These are phyloP conservation scores for Homarus gammarus DNA, from an alignment of 2,888 invertebrate species.

Conservation along the genomic window DNA sequence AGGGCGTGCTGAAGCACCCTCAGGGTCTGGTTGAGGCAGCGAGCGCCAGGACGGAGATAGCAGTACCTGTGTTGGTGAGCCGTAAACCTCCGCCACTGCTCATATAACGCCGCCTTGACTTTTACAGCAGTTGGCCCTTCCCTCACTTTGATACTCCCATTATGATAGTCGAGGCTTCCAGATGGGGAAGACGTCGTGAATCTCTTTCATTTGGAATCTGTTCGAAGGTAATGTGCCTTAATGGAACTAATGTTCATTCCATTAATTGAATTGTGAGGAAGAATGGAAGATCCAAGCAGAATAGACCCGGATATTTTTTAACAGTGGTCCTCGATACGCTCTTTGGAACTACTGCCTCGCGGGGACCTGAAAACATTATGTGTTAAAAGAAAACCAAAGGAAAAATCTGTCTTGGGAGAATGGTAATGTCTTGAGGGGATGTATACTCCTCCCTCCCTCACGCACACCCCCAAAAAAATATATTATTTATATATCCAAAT, in stretches of 20 bases:
- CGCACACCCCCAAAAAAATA: background rate
- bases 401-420: conserved; percentile 47
- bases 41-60: too few relatives aligned
- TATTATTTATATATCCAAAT: background rate
- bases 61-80: too few relatives aligned
- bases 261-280: conserved; percentile 65
- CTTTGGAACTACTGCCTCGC: conserved; percentile 19
- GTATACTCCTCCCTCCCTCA: conserved; percentile 1
- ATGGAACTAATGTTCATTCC: conserved; percentile 67
- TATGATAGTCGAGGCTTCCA: conserved; percentile 15
- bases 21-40: too few relatives aligned
- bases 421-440: conserved; percentile 46
- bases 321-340: conserved; percentile 55
- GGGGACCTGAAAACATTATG: conserved; percentile 35
- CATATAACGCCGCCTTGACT: conserved; percentile 13
- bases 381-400: conserved; percentile 13
- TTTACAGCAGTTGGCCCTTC: background rate
- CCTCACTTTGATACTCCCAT: conserved; percentile 17
- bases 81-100: conserved; percentile 13
- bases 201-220: conserved; percentile 43
- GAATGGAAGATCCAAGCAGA: conserved; percentile 41
- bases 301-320: conserved; percentile 42
- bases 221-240: conserved; percentile 58
- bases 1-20: too few relatives aligned
- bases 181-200: background rate